These are phyloP conservation scores for Mustela lutreola DNA, from an alignment of 2,113 vertebrate species.

Conservation along the genomic window DNA sequence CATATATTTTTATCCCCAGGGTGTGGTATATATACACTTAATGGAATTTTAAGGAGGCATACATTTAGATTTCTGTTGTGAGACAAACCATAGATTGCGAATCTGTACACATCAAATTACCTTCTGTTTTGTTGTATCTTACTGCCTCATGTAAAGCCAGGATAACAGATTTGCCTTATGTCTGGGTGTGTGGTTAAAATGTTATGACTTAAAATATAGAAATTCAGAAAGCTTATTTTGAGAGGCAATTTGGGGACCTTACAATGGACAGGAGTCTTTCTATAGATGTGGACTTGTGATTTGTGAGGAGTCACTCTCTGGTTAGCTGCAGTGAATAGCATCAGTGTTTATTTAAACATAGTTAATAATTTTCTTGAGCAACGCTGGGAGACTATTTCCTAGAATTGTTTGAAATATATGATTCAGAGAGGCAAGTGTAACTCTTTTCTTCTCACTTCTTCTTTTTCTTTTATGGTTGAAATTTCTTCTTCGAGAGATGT, in stretches of 20 bases:
- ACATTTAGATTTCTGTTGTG: background rate
- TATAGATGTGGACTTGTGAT: background rate
- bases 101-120: background rate
- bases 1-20: too few species aligned
- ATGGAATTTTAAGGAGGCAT: background rate
- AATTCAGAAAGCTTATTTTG: background rate
- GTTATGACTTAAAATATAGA: background rate
- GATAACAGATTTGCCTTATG: background rate
- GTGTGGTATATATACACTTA: background rate
- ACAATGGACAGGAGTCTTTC: background rate
- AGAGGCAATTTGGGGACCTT: background rate
- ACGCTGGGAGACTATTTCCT: background rate
- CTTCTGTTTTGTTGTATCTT: background rate
- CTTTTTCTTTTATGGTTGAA: background rate
- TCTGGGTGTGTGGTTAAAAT: background rate
- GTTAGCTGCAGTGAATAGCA: background rate
- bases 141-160: background rate
- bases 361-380: slow-evolving; percentile 1
- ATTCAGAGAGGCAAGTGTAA: background rate
- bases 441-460: background rate
- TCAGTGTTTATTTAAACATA: background rate
- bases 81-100: background rate
- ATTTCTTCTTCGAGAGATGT: slow-evolving; percentile 22
- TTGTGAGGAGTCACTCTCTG: background rate
- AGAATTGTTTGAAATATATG: background rate